These are phyloP conservation scores for Meandrusa payeni DNA, from an alignment of 2,888 invertebrate genomes.

Conservation along the genomic window DNA sequence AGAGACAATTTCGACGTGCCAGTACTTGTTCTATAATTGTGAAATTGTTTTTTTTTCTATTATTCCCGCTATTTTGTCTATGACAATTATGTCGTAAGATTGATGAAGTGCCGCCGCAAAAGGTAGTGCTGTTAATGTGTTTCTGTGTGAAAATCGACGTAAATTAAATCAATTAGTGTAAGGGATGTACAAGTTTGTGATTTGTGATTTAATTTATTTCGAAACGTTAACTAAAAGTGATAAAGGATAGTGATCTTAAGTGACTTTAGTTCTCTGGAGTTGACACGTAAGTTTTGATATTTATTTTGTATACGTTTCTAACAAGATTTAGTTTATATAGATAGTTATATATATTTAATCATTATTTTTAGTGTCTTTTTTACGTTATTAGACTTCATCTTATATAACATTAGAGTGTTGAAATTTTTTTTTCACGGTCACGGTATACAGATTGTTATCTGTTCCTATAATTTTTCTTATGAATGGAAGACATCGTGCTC, in stretches of 20 bases:
- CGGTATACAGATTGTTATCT: slow-evolving; percentile 1
- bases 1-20: too few species aligned
- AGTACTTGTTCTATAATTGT: background rate
- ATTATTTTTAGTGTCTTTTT: too few species aligned
- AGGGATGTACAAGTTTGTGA: slow-evolving; percentile 14
- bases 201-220: slow-evolving; percentile 8
- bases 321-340: too few species aligned
- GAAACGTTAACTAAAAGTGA: slow-evolving; percentile 5
- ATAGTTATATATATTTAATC: too few species aligned
- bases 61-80: background rate
- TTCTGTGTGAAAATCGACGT: slow-evolving; percentile 9
- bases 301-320: too few species aligned
- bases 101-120: slow-evolving; percentile 4
- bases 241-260: slow-evolving; percentile 1
- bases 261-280: background rate
- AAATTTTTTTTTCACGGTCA: background rate
- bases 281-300: slow-evolving; percentile 3
- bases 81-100: background rate
- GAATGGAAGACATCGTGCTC: slow-evolving; percentile 1
- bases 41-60: background rate
- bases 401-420: too few species aligned
- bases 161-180: slow-evolving; percentile 17
- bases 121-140: slow-evolving; percentile 3
- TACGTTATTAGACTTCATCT: too few species aligned
- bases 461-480: background rate